A percentile compares a stretch with the other conserved stretches of the same genome.
These are phyloP conservation scores for Anguilla pacifica DNA, from an alignment of 2,797 vertebrate genomes.

Conservation along the genomic window DNA sequence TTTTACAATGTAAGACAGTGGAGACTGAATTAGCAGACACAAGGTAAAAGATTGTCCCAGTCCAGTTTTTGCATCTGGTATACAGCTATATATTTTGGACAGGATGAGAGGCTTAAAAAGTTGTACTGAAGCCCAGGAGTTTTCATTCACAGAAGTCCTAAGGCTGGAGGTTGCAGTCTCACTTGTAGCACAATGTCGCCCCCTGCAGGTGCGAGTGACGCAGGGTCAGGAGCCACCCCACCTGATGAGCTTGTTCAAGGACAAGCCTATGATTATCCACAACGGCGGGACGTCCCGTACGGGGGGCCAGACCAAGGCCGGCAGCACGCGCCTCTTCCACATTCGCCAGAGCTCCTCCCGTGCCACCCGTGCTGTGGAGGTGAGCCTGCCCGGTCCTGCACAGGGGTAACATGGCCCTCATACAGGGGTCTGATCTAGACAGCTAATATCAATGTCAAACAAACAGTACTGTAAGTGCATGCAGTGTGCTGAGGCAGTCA, in stretches of 20 bases:
- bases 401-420: neutral
- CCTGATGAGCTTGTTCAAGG: constrained; percentile 73
- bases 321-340: constrained; percentile 68
- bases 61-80: neutral
- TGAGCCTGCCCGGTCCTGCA: constrained; percentile 37
- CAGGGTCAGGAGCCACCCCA: constrained; percentile 76
- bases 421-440: neutral
- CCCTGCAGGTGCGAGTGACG: constrained; percentile 72
- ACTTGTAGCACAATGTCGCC: constrained; percentile 17
- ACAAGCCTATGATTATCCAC: constrained; percentile 68
- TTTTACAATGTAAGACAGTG: neutral
- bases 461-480: neutral
- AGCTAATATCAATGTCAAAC: neutral
- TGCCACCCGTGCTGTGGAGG: constrained; percentile 73
- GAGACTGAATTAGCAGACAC: neutral
- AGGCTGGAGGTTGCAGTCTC: neutral
- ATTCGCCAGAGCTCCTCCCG: constrained; percentile 68
- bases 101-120: neutral
- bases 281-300: constrained; percentile 69
- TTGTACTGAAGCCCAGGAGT: neutral
- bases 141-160: neutral
- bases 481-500: neutral
- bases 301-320: constrained; percentile 54
- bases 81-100: neutral
- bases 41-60: neutral